Base-by-base conservation (phyloP, 1,140 invertebrate species). In the Drosophila obscura region DNA sequence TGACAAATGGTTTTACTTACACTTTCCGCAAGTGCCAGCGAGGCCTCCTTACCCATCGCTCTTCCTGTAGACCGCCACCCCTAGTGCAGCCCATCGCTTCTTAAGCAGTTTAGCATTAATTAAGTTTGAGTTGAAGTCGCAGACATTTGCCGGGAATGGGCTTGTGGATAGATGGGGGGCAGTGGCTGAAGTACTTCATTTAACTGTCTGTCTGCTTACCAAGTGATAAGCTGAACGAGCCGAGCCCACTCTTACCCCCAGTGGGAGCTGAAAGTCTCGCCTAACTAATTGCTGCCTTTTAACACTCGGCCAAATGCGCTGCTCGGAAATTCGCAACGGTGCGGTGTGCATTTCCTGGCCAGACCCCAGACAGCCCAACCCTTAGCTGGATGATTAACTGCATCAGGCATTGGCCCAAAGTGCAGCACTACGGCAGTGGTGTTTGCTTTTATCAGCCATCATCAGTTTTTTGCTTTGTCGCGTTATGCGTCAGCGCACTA, bases 61-160 rank as follows among this genome's bases (percentile, higher is more conserved):
- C 62, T 24, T 26, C 50, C 35, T 16, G 19, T 24, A 9, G 31
- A 44, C 46, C n/a, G n/a, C 60, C 26, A 22, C 44, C 65, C 67
- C 67, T 41, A 69, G 11, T 5, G 4, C 35, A 13, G 35, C 31
- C 39, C 31, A 64, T 64, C 52, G 51, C 71, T 73, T 22, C 78
- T 68, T 87, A 87, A 87, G 83, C 83, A 82, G 79, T 87, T 87
- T 87, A 87, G 79, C 82, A 82, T 88, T 87, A 87, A 87, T 87
- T 87, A 88, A 82, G 79, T 87, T 76, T 71, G 46, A 78, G 79
- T 79, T 64, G 58, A 81, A 87, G 51, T 68, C 69, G 65, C 65
- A 87, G 80, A 81, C 78, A 63, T 22, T 53, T 13, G 13, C 9
- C 28, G 4, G 31, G 35, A 22, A 44, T 15, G 15, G 9, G 8